Conservation (phyloP, 2,797 vertebrate species). For the Eidolon dupreanum region DNA sequence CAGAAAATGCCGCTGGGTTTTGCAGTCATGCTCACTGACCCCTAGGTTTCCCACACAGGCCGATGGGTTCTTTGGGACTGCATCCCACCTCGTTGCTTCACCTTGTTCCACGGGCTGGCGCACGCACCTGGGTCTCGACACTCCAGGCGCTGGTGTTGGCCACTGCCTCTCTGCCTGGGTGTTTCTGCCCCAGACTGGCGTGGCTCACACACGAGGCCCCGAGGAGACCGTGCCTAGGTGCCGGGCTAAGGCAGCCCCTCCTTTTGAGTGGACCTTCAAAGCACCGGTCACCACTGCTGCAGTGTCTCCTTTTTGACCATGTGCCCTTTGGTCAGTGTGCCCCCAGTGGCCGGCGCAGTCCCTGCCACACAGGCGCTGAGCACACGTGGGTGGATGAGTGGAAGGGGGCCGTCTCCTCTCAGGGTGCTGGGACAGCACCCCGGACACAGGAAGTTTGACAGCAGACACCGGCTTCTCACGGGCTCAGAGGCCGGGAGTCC, state of each 20-base stretch:
- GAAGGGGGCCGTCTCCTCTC: neutral
- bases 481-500: neutral
- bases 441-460: neutral
- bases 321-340: neutral
- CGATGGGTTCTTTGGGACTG: neutral
- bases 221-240: neutral
- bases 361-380: neutral
- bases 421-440: fast-evolving
- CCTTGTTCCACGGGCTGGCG: fast-evolving
- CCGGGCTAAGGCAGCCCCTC: neutral
- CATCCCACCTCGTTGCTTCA: neutral
- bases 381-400: neutral
- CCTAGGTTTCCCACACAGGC: neutral
- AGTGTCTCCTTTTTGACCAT: neutral
- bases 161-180: neutral
- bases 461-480: neutral
- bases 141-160: neutral
- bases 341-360: no score
- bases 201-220: neutral
- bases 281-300: neutral
- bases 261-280: neutral
- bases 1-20: neutral
- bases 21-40: neutral
- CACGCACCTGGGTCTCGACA: no score
- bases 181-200: neutral